These are phyloP conservation scores for Esox masquinongy DNA, from an alignment of 2,797 vertebrate genomes.

Conservation along the genomic window DNA sequence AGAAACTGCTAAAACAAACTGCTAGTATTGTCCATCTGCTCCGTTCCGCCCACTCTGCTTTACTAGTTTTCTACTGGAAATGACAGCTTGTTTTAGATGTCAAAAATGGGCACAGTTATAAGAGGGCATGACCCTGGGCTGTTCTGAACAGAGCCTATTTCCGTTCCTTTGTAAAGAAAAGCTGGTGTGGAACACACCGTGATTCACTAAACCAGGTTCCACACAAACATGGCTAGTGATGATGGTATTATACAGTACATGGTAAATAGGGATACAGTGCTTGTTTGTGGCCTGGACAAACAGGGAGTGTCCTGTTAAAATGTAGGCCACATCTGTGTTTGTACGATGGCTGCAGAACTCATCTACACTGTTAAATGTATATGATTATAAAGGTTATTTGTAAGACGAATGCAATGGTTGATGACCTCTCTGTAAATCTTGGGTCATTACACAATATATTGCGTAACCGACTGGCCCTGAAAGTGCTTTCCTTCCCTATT, in stretches of 20 bases:
- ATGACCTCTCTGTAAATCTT: background rate
- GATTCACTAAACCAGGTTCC: constrained; percentile 40
- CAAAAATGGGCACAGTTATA: no score
- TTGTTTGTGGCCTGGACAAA: constrained; percentile 48
- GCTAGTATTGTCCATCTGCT: no score
- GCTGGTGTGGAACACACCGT: no score
- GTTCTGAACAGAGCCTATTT: no score
- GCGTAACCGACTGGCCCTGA: constrained; percentile 31
- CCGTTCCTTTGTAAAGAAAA: no score
- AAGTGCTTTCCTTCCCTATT: constrained; percentile 1
- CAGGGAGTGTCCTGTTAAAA: constrained; percentile 32
- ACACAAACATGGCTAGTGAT: constrained; percentile 52
- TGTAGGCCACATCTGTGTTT: constrained; percentile 6
- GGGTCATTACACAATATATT: constrained; percentile 24
- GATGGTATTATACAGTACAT: constrained; percentile 48
- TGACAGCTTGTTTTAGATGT: no score
- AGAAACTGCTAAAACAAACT: no score
- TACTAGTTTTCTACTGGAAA: no score
- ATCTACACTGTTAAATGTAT: constrained; percentile 17
- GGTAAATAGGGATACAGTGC: constrained; percentile 48
- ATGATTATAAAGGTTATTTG: constrained; percentile 19
- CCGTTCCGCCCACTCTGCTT: no score
- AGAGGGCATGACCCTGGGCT: no score
- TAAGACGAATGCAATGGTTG: constrained; percentile 7
- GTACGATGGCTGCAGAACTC: constrained; percentile 35